These are phyloP conservation scores for Sturnus vulgaris DNA, from an alignment of 2,113 vertebrate species.

Conservation along the genomic window DNA sequence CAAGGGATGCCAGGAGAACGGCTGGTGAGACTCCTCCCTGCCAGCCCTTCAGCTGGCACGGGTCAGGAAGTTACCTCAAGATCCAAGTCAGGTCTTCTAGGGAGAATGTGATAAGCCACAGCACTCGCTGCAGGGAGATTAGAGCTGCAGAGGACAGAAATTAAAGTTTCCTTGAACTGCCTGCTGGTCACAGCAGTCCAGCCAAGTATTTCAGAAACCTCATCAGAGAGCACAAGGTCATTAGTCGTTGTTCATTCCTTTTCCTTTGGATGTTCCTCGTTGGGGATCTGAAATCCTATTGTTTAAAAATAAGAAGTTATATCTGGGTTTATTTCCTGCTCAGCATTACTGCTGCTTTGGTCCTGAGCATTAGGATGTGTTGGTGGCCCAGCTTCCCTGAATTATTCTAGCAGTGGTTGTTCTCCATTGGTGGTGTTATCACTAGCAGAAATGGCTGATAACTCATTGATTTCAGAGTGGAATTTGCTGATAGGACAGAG, in stretches of 20 bases:
- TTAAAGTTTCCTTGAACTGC: background rate
- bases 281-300: accelerated
- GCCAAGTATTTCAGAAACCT: background rate
- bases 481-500: background rate
- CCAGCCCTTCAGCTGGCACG: background rate
- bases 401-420: background rate
- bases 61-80: background rate
- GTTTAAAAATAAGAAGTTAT: background rate
- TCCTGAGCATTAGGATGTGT: background rate
- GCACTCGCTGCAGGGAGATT: background rate
- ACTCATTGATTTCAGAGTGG: background rate
- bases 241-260: accelerated
- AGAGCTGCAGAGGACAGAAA: background rate
- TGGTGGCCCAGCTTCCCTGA: background rate
- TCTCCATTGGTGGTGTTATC: background rate
- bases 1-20: background rate
- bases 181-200: background rate
- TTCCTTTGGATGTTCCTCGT: background rate
- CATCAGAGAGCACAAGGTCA: background rate
- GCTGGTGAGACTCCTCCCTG: slow-evolving; percentile 10
- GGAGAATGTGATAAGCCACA: background rate
- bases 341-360: background rate
- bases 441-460: background rate
- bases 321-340: background rate
- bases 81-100: background rate